A percentile compares a stretch with the other conserved stretches of the same genome.
These are phyloP conservation scores for Aphrocallistes beatrix DNA, from an alignment of 37 sponge, comb jelly and placozoan genomes.

Conservation along the genomic window DNA sequence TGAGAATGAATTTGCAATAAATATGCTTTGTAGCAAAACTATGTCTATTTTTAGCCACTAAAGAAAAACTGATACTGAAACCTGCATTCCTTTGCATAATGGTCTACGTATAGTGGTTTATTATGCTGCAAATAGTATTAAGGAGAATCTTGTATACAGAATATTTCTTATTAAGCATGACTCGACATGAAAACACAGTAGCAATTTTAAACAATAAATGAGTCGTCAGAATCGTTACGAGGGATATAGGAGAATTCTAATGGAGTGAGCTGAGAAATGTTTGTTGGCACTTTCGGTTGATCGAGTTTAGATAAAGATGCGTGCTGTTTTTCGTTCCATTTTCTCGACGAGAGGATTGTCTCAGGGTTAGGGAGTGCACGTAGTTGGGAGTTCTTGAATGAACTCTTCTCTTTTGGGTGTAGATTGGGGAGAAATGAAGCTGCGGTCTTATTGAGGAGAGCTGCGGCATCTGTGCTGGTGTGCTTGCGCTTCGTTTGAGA, in stretches of 20 bases:
- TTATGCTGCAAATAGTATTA: no score
- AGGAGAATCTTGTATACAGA: no score
- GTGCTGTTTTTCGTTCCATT: background rate
- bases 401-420: background rate
- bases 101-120: no score
- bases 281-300: background rate
- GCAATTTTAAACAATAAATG: background rate
- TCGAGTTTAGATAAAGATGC: background rate
- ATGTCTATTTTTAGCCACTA: no score
- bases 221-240: conserved; percentile 2
- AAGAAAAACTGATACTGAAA: no score
- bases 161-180: no score
- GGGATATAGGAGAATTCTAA: background rate
- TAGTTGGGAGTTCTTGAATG: background rate
- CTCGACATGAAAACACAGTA: background rate
- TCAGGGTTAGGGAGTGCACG: background rate
- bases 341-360: background rate
- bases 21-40: no score
- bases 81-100: no score
- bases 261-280: background rate
- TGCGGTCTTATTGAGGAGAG: background rate
- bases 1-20: no score
- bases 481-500: background rate
- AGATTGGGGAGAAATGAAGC: conserved; percentile 4
- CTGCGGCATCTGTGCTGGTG: background rate